phyloP scores from a whole-genome alignment of 2,113 vertebrate genomes.

The Tachysurus fulvidraco region DNA sequence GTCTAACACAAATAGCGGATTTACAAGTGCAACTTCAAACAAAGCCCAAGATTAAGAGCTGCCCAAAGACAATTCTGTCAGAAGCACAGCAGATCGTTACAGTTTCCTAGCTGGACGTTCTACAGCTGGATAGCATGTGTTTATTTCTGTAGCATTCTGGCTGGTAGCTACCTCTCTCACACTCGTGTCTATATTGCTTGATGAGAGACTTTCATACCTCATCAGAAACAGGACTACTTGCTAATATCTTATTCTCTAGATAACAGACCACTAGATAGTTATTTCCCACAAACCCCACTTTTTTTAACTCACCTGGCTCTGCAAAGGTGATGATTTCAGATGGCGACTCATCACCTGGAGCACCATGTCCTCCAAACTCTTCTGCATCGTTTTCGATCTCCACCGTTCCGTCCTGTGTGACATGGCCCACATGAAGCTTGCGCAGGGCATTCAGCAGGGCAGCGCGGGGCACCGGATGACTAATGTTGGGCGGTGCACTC shows the following conservation, averaged over 20 bases:
- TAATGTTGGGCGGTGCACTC: constrained; percentile 90
- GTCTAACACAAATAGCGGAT: neutral
- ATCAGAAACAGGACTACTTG: neutral
- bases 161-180: constrained; percentile 4
- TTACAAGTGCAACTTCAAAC: constrained; percentile 9
- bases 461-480: constrained; percentile 87
- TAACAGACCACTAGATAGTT: neutral
- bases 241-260: constrained; percentile 13
- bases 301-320: constrained; percentile 73
- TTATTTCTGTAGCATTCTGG: constrained; percentile 27
- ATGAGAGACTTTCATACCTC: neutral
- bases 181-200: constrained; percentile 8
- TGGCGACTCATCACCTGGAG: constrained; percentile 77
- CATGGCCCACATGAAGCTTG: constrained; percentile 90
- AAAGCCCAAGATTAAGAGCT: constrained; percentile 11
- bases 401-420: constrained; percentile 87
- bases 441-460: constrained; percentile 92
- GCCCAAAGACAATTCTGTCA: constrained; percentile 38
- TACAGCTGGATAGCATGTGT: constrained; percentile 55
- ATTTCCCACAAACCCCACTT: neutral
- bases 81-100: constrained; percentile 30
- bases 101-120: constrained; percentile 44
- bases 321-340: constrained; percentile 96
- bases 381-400: constrained; percentile 86
- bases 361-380: constrained; percentile 64